phyloP scores from a whole-genome alignment of 2,888 invertebrate species.

The Drosophila conformis region DNA sequence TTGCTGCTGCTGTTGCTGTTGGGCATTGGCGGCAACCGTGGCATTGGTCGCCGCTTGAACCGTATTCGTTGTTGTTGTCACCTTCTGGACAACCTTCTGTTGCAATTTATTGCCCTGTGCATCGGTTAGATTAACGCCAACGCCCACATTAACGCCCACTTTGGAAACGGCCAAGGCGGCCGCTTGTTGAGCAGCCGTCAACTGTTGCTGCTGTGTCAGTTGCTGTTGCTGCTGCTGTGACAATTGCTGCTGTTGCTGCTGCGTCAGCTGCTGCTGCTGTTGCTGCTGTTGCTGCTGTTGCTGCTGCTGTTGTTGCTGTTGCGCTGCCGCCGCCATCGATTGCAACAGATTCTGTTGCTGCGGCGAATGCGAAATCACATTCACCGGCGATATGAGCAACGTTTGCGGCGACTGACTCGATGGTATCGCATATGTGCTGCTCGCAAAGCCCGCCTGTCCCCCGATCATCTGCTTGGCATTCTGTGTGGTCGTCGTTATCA shows the following conservation, averaged over 20 bases:
- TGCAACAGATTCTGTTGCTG: constrained; percentile 85
- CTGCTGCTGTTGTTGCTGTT: constrained; percentile 78
- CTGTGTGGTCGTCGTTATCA: constrained; percentile 90
- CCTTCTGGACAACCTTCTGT: constrained; percentile 87
- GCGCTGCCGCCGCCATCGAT: constrained; percentile 76
- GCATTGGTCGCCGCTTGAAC: constrained; percentile 76
- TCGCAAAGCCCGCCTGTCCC: constrained; percentile 81
- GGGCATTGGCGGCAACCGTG: background rate
- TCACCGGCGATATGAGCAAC: constrained; percentile 88
- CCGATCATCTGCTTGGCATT: constrained; percentile 89
- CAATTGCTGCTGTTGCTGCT: constrained; percentile 58
- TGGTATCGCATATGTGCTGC: constrained; percentile 90
- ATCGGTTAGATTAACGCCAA: constrained; percentile 50
- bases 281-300: constrained; percentile 72
- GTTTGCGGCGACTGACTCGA: constrained; percentile 92
- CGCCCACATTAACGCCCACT: constrained; percentile 38
- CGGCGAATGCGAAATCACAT: constrained; percentile 83
- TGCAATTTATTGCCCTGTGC: constrained; percentile 82
- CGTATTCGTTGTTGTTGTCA: constrained; percentile 83
- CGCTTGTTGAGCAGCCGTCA: constrained; percentile 59
- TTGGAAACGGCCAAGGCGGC: constrained; percentile 49
- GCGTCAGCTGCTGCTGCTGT: constrained; percentile 53
- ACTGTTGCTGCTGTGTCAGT: constrained; percentile 56
- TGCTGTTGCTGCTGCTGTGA: constrained; percentile 50
- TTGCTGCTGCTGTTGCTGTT: constrained; percentile 4